Evolutionary conservation across 2,113 vertebrate genomes (phyloP).

Genomic region (Fukomys damarensis): DNA sequence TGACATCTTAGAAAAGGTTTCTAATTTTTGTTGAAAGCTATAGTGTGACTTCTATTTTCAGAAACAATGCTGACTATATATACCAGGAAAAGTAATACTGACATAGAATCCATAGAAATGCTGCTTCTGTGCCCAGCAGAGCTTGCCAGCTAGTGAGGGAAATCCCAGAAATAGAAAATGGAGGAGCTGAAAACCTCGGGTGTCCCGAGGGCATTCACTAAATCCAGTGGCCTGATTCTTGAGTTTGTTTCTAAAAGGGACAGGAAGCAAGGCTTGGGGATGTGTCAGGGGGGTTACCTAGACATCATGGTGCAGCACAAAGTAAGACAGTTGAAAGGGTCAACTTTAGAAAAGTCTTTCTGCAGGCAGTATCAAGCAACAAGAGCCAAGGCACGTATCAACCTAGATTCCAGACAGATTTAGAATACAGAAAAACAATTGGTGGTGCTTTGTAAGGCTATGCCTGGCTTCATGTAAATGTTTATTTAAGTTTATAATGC

Average conservation of each 20-base stretch:
- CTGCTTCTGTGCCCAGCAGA: conserved; percentile 52
- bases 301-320: not conserved
- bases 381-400: not conserved
- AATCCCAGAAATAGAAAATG: conserved; percentile 62
- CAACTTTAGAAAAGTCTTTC: not conserved
- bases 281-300: not conserved
- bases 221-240: not conserved
- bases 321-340: not conserved
- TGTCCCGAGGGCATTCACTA: not conserved
- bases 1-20: not conserved
- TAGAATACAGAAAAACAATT: not conserved
- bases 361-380: not conserved
- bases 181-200: conserved; percentile 12
- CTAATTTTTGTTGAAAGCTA: conserved; percentile 1
- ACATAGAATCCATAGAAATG: conserved; percentile 19
- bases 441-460: not conserved
- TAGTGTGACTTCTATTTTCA: conserved; percentile 55
- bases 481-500: not conserved
- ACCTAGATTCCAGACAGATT: not conserved
- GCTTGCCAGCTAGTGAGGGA: conserved; percentile 41
- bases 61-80: conserved; percentile 47
- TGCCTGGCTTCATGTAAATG: not conserved
- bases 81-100: not conserved
- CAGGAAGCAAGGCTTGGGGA: not conserved
- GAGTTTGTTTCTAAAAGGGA: not conserved